A percentile compares a stretch with the other conserved stretches of the same genome.
phyloP scores from a whole-genome alignment of 1,140 invertebrate genomes.

The Drosophila subobscura region DNA sequence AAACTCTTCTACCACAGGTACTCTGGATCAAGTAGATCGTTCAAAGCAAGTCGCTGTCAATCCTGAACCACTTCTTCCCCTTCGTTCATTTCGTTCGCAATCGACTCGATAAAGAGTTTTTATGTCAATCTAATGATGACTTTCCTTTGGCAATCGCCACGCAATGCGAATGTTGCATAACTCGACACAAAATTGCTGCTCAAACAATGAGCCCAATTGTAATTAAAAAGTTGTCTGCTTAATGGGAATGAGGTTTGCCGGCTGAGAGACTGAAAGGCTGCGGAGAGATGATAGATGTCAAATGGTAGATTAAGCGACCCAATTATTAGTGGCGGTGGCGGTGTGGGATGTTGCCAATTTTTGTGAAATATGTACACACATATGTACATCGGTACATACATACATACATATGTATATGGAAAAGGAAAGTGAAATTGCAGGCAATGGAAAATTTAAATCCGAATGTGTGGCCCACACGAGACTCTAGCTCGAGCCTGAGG shows the following conservation, averaged over 20 bases:
- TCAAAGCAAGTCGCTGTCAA: not conserved
- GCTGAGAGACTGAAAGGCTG: constrained; percentile 3
- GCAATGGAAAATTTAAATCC: constrained; percentile 40
- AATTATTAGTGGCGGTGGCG: constrained; percentile 44
- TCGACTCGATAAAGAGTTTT: constrained; percentile 39
- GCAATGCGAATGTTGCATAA: constrained; percentile 62
- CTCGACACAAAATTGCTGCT: constrained; percentile 15
- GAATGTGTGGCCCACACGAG: constrained; percentile 8
- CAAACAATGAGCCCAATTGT: constrained; percentile 64
- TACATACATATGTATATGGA: constrained; percentile 12
- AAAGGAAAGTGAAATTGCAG: constrained; percentile 71
- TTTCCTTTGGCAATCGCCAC: constrained; percentile 50
- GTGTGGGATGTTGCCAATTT: constrained; percentile 65
- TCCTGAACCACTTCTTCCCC: not conserved
- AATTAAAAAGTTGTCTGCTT: constrained; percentile 66
- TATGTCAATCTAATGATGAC: constrained; percentile 66
- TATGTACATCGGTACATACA: constrained; percentile 1
- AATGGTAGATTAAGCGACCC: constrained; percentile 68
- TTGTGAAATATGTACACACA: constrained; percentile 24
- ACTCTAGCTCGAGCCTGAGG: constrained; percentile 6
- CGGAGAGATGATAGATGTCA: constrained; percentile 61
- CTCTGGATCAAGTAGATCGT: too few species aligned
- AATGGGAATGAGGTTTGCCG: too few species aligned
- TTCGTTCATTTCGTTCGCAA: not conserved
- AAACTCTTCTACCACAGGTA: not conserved